Evolutionary conservation across 2,888 invertebrate genomes (phyloP), one percentile per base, ranked within the genome.

Genomic region (Orthosia gracilis): DNA sequence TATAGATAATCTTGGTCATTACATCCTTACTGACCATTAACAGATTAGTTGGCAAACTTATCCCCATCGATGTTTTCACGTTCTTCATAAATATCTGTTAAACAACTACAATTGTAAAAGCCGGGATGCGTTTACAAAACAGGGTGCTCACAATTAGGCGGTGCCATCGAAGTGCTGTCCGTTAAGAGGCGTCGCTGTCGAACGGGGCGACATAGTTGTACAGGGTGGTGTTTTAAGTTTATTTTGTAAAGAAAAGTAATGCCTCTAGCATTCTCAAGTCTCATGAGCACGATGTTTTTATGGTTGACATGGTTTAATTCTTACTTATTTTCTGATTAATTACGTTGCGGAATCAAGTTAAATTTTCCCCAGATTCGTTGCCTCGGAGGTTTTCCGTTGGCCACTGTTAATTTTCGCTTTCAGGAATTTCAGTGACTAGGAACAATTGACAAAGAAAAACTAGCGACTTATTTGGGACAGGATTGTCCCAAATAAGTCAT

Each of bases 191-290:
- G 87, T 85, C 89, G 82, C 88, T 90, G 88, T 92, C 92, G 92
- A 94, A 93, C 92, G 93, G 92, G 89, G 93, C 89, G 93, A 94
- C 86, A 90, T 90, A 89, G 90, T 83, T 85, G 50, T 89, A 94
- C 90, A 93, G 92, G 88, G 12, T 87, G 93, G 1, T 62, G n/a
- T 21, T 31, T 31, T 17, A 18, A 3, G 11, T 40, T 40, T 17
- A 57, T 58, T 55, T 23, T 17, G 61, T 7, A 9, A 45, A 7
- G 18, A 61, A 21, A 61, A 9, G 12, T 12, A 23, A 11, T 26
- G 18, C 15, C n/a, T n/a, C n/a, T n/a, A 50, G 15, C 9, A 9
- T 1, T 40, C 31, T 31, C 1, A 40, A 9, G 3, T 40, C 31
- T 31, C 1, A 40, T 40, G 40, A 40, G 9, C 40, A 40, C 7